A percentile compares a stretch with the other conserved stretches of the same genome.
Evolutionary conservation across 1,140 invertebrate species (phyloP).

Genomic region (Cydia pomonella): DNA sequence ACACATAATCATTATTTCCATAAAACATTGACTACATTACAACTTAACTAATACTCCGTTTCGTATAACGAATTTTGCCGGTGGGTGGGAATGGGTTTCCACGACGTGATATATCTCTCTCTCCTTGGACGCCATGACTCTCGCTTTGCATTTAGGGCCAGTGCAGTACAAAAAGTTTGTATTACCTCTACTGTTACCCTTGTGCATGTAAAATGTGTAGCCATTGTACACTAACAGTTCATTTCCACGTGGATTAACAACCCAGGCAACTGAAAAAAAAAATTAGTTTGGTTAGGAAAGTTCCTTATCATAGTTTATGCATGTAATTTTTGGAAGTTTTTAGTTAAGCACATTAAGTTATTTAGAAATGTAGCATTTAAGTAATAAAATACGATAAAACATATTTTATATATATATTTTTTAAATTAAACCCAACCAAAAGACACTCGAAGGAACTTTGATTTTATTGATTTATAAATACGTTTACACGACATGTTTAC

Average conservation of each 20-base stretch:
- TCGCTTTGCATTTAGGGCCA: neutral
- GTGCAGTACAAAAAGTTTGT: neutral
- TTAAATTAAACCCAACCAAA: too few species aligned
- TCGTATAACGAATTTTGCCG: neutral
- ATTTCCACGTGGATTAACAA: neutral
- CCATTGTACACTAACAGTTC: neutral
- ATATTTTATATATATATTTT: too few species aligned
- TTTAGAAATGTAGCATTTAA: too few species aligned
- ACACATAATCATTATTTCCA: neutral
- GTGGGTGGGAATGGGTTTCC: neutral
- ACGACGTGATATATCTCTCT: neutral
- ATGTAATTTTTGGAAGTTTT: too few species aligned
- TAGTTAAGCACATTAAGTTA: too few species aligned
- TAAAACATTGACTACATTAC: neutral
- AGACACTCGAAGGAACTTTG: too few species aligned
- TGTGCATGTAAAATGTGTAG: neutral
- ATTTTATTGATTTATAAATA: too few species aligned
- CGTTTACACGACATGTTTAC: too few species aligned
- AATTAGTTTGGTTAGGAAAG: too few species aligned
- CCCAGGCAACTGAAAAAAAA: slow-evolving; percentile 1
- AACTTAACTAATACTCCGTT: slow-evolving; percentile 2
- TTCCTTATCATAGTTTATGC: too few species aligned
- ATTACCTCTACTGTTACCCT: neutral
- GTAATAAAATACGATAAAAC: too few species aligned
- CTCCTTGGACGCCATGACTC: neutral